A percentile compares a stretch with the other conserved stretches of the same genome.
Evolutionary conservation across 2,113 vertebrate species (phyloP).

Genomic region (Pteronura brasiliensis): DNA sequence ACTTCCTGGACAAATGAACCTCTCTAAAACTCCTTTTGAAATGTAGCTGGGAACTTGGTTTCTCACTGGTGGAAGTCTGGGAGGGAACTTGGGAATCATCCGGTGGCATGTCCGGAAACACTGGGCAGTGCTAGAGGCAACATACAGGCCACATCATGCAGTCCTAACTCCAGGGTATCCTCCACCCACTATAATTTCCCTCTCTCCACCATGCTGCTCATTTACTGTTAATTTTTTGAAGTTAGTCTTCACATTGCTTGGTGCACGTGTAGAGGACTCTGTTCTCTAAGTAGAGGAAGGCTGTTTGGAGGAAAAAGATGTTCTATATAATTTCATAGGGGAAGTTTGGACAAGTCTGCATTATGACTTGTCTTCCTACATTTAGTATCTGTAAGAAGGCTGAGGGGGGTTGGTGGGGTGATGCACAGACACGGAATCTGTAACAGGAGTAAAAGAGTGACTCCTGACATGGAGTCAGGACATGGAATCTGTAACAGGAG

Average conservation of each 20-base stretch:
- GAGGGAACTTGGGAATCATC: background rate
- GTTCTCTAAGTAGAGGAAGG: background rate
- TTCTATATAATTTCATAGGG: background rate
- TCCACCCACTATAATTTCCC: background rate
- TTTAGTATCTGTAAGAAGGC: background rate
- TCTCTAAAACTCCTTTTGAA: constrained; percentile 11
- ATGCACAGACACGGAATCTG: background rate
- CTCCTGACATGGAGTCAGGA: background rate
- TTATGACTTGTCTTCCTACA: background rate
- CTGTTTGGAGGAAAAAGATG: background rate
- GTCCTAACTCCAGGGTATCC: background rate
- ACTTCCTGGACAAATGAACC: background rate
- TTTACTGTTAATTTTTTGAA: background rate
- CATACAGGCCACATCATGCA: background rate
- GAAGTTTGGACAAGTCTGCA: background rate
- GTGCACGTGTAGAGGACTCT: background rate
- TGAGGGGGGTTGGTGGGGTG: background rate
- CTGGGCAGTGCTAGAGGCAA: background rate
- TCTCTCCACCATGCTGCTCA: background rate
- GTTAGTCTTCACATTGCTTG: background rate
- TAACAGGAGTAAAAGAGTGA: background rate
- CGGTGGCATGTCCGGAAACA: background rate
- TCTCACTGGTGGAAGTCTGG: background rate
- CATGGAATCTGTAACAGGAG: background rate
- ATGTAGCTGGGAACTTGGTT: background rate